These are phyloP conservation scores for Mycogona germanica DNA, from an alignment of 2,888 invertebrate genomes.

Conservation along the genomic window DNA sequence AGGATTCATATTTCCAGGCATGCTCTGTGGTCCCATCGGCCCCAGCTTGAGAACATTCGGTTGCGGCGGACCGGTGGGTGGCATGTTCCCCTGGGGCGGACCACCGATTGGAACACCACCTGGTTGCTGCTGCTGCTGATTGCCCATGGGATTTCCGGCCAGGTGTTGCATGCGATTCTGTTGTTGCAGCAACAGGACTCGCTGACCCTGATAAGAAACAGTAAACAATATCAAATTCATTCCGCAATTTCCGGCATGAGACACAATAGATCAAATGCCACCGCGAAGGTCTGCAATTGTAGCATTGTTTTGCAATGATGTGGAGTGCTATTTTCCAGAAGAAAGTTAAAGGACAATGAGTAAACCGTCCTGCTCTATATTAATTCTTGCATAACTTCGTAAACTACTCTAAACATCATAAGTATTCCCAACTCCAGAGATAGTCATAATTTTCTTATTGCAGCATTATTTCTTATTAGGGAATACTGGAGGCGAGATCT, in stretches of 20 bases:
- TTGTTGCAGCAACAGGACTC: conserved; percentile 9
- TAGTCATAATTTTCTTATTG: no score
- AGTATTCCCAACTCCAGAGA: no score
- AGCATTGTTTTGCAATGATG: neutral
- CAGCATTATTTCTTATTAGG: no score
- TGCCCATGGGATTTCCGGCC: conserved; percentile 13
- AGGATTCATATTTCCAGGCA: conserved; percentile 10
- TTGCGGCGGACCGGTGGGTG: conserved; percentile 5
- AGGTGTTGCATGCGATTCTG: neutral
- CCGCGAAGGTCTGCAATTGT: no score
- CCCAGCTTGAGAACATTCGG: conserved; percentile 3
- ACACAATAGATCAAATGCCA: no score
- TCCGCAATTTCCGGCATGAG: neutral
- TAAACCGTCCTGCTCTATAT: no score
- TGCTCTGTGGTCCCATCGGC: neutral
- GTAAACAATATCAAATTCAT: no score
- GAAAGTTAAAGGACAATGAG: no score
- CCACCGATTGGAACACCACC: neutral
- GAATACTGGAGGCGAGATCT: no score
- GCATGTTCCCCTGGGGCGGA: neutral
- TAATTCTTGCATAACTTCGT: no score
- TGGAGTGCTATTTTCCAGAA: no score
- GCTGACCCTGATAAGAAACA: conserved; percentile 5
- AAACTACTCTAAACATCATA: no score
- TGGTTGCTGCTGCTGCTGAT: conserved; percentile 13